These are phyloP conservation scores for Hemibagrus guttatus DNA, from an alignment of 2,797 vertebrate genomes.

Conservation along the genomic window DNA sequence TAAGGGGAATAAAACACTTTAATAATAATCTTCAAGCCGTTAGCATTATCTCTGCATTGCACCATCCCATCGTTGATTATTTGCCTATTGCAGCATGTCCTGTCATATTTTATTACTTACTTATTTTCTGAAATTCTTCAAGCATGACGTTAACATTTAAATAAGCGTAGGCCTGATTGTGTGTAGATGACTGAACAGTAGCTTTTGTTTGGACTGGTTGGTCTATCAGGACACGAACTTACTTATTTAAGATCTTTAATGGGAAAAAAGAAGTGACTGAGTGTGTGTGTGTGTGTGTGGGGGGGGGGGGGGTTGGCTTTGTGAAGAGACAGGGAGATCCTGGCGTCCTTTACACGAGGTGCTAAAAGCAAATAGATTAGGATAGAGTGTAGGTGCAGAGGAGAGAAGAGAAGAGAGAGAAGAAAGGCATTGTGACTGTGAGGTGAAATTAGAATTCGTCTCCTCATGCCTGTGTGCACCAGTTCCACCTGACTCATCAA, in stretches of 20 bases:
- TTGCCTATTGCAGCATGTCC: not conserved
- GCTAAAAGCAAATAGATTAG: conserved; percentile 51
- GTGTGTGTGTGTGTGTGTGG: conserved; percentile 9
- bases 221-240: conserved; percentile 18
- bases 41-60: not conserved
- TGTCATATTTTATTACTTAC: not conserved
- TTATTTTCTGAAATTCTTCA: conserved; percentile 25
- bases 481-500: conserved; percentile 80
- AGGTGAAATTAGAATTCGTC: conserved; percentile 79
- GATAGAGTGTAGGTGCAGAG: conserved; percentile 25
- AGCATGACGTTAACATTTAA: not conserved
- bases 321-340: conserved; percentile 3
- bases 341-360: conserved; percentile 27
- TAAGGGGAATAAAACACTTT: not conserved
- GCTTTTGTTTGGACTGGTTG: conserved; percentile 51
- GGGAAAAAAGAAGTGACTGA: not conserved
- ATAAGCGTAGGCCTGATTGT: conserved; percentile 30
- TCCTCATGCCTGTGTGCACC: conserved; percentile 71
- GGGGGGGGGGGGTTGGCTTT: conserved; percentile 8
- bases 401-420: conserved; percentile 57
- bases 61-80: not conserved
- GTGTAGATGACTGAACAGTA: conserved; percentile 33
- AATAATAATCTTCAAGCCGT: not conserved
- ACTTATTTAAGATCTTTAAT: not conserved
- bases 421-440: conserved; percentile 65